Conservation (phyloP, 2,797 vertebrate genomes). For the Acipenser ruthenus region DNA sequence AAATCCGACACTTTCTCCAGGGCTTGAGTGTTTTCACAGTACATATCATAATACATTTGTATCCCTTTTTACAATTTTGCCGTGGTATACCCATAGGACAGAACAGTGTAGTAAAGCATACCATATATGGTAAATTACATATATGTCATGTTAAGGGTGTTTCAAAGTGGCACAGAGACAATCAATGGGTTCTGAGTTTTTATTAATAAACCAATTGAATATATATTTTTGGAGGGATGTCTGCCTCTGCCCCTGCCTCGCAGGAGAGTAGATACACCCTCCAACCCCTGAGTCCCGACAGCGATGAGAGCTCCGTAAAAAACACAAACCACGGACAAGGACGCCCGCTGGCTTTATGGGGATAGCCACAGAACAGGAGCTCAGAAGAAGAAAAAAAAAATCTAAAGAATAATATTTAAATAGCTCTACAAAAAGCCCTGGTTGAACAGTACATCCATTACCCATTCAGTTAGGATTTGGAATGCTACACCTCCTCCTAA, state of each 20-base stretch:
- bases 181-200: too few relatives aligned
- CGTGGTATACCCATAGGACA: too few relatives aligned
- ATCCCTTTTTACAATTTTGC: too few relatives aligned
- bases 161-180: too few relatives aligned
- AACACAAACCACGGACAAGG: not conserved
- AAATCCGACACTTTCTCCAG: not conserved
- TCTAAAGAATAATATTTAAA: conserved; percentile 6
- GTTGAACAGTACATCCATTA: conserved; percentile 1
- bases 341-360: not conserved
- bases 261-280: not conserved
- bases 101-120: too few relatives aligned
- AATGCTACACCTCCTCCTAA: too few relatives aligned
- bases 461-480: not conserved
- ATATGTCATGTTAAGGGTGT: too few relatives aligned
- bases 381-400: conserved; percentile 1
- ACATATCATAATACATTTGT: too few relatives aligned
- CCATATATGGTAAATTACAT: too few relatives aligned
- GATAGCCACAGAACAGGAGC: not conserved
- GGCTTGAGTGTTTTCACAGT: too few relatives aligned
- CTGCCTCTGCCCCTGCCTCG: not conserved
- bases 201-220: too few relatives aligned
- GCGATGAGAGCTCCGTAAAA: not conserved
- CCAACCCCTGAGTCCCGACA: not conserved
- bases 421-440: not conserved
- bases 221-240: too few relatives aligned